Evolutionary conservation across 2,797 vertebrate species (phyloP), one percentile per base, ranked within the genome.

Genomic region (Argya squamiceps): DNA sequence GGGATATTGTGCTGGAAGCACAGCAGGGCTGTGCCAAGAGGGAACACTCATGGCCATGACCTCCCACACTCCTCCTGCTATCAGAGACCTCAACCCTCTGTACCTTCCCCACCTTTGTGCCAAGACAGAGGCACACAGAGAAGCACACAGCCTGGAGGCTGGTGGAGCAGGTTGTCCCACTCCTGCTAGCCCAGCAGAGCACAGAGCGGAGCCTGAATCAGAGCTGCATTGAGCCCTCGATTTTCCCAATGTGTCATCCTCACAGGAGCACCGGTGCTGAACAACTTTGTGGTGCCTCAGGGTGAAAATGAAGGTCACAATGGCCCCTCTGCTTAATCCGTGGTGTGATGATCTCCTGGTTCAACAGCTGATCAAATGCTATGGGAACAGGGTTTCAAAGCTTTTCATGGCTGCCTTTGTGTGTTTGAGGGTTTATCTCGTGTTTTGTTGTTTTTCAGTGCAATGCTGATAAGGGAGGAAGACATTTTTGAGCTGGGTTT

Each of bases 291-390:
- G 87, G 41, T 52, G 89, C 63, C 81, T 88, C 68, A 68, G 22
- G 64, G 62, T 43, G 93, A 81, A 87, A 95, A 93, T 68, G 55
- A 88, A 92, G 68, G 80, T 73, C 62, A 71, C 75, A 65, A 55
- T 29, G 47, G 55, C 50, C 63, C 63, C 58, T 79, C 79, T 78
- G 83, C 74, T 81, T 75, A n/a, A 53, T 46, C 68, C 84, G 53
- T 79, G 49, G 78, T 34, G 21, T 30, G 65, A 85, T 79, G 70
- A 59, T 74, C 21, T 65, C 78, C 68, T 30, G 43, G 67, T 70
- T 39, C 24, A 52, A 56, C 67, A 83, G 75, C 63, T 83, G 85
- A 53, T 19, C n/a, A 73, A 59, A 69, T 2, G 6, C 32, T 41
- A 21, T 6, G 10, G 65, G 69, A 92, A 82, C 0, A 0, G 32